Evolutionary conservation across 2,888 invertebrate genomes (phyloP).

Genomic region (Aphelenchoides bicaudatus): DNA sequence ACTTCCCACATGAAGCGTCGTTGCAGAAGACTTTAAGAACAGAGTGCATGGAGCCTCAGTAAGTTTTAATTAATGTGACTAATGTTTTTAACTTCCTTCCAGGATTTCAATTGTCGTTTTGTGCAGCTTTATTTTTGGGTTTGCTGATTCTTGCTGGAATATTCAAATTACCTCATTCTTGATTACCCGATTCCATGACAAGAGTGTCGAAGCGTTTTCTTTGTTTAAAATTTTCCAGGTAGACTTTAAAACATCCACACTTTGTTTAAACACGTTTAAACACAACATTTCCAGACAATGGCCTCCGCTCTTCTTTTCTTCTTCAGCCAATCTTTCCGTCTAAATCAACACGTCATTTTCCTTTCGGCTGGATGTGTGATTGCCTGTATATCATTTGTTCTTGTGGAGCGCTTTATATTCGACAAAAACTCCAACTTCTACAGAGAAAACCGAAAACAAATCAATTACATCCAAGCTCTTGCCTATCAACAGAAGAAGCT

Average conservation of each 20-base stretch:
- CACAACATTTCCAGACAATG: no score
- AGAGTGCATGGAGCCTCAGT: constrained; percentile 33
- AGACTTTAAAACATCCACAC: background rate
- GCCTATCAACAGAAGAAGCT: no score
- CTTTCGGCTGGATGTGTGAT: background rate
- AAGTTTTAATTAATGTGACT: constrained; percentile 15
- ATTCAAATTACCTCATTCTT: constrained; percentile 79
- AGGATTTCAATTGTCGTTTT: constrained; percentile 34
- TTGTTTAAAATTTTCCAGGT: constrained; percentile 90
- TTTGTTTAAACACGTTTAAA: no score
- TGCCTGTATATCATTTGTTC: background rate
- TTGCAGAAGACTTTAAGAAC: constrained; percentile 26
- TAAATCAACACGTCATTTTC: constrained; percentile 1
- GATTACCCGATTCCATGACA: constrained; percentile 79
- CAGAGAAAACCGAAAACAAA: no score
- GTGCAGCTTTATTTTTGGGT: constrained; percentile 38
- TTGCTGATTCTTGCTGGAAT: constrained; percentile 36
- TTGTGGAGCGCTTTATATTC: constrained; percentile 2
- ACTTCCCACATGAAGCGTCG: constrained; percentile 35
- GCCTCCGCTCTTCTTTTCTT: background rate
- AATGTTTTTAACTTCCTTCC: background rate
- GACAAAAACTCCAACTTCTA: no score
- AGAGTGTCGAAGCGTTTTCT: constrained; percentile 86
- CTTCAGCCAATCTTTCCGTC: background rate
- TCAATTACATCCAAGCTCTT: no score